Evolutionary conservation across 2,797 vertebrate genomes (phyloP).

Genomic region (Crocidura indochinensis): DNA sequence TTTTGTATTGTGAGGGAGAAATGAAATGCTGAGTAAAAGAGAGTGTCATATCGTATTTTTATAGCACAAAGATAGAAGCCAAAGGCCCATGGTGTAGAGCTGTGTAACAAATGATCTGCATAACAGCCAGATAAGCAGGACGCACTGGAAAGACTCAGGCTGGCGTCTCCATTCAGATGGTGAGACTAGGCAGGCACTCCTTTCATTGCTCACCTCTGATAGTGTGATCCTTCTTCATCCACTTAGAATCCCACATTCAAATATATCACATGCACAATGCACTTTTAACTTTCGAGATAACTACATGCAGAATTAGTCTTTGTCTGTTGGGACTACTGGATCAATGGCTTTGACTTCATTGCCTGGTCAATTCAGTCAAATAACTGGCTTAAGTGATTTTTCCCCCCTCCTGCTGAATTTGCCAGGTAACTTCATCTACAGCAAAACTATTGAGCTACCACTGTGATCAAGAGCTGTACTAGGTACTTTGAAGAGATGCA

Average conservation of each 20-base stretch:
- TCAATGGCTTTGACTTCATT: slow-evolving; percentile 82
- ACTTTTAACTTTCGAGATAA: slow-evolving; percentile 60
- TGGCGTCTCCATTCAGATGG: background rate
- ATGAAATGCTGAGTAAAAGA: slow-evolving; percentile 64
- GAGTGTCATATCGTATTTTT: slow-evolving; percentile 44
- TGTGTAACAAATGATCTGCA: background rate
- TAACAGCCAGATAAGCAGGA: background rate
- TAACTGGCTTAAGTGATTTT: slow-evolving; percentile 76
- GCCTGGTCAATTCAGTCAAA: slow-evolving; percentile 74
- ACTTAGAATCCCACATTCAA: slow-evolving; percentile 52
- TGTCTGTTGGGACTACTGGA: slow-evolving; percentile 61
- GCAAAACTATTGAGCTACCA: background rate
- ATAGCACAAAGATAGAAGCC: slow-evolving; percentile 55
- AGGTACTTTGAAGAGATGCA: background rate
- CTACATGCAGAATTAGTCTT: slow-evolving; percentile 69
- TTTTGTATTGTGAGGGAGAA: slow-evolving; percentile 2
- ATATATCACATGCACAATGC: slow-evolving; percentile 48
- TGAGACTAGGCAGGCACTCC: background rate
- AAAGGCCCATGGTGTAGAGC: background rate
- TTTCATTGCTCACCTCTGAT: slow-evolving; percentile 49
- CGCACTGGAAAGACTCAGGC: background rate
- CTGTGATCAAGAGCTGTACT: background rate
- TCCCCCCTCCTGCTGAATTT: slow-evolving; percentile 63
- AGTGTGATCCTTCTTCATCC: slow-evolving; percentile 33
- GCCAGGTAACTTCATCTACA: slow-evolving; percentile 57